Evolutionary conservation across 2,113 vertebrate genomes (phyloP).

Genomic region (Tragelaphus scriptus): DNA sequence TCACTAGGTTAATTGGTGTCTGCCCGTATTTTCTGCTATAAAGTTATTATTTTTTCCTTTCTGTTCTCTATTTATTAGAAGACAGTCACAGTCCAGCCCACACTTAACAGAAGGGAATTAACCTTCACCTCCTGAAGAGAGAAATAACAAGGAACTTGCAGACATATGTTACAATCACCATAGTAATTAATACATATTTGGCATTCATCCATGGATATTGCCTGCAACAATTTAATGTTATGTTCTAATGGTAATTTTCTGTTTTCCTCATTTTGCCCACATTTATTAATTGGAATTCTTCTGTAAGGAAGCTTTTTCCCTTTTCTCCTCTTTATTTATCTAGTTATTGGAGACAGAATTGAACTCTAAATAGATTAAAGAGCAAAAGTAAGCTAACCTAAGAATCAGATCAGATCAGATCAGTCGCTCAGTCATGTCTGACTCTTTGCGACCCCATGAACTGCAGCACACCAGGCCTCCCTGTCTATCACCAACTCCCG

Average conservation of each 20-base stretch:
- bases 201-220: not conserved
- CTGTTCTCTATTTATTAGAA: not conserved
- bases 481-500: too few species aligned
- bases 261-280: not conserved
- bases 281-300: not conserved
- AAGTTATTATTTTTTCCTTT: not conserved
- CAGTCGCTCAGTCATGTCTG: too few species aligned
- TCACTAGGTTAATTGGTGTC: not conserved
- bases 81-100: not conserved
- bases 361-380: not conserved
- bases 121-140: not conserved
- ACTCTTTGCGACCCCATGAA: too few species aligned
- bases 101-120: not conserved
- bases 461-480: too few species aligned
- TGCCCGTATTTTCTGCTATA: not conserved
- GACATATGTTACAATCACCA: not conserved
- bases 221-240: not conserved
- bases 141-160: not conserved
- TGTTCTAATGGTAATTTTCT: not conserved
- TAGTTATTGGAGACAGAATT: not conserved
- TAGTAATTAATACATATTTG: not conserved
- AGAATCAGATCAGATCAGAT: not conserved
- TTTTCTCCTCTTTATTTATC: not conserved
- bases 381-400: not conserved
- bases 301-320: not conserved